Base-by-base conservation (phyloP, 2,797 vertebrate species). In the Centroberyx gerrardi region DNA sequence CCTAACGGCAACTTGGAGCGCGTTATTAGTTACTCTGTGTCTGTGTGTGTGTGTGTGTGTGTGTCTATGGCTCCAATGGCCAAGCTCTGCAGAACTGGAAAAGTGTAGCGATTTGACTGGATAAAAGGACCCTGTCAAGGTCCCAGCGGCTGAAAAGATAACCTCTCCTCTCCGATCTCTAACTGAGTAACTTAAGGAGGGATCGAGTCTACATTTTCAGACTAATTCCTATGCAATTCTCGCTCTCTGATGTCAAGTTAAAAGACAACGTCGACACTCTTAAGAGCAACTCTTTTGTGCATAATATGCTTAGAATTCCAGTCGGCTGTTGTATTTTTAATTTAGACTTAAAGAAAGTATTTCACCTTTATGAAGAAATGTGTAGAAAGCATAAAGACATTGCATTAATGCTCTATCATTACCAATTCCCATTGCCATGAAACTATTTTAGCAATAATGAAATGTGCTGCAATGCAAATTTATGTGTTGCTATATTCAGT, bases 191-290 rank as follows among this genome's bases (percentile, higher is more conserved):
- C 74, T 63, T 70, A 46, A 22, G 44, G 9, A 48, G 58, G 71
- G 51, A 72, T 10, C 46, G 18, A 71, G 22, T 65, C 63, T 81
- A 52, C 31, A 15, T 51, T 74, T 85, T 84, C 78, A 90, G 59
- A 81, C 78, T 81, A 64, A 90, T 93, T 92, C 78, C 85, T 74
- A 84, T 89, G 83, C 87, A 81, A 78, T 84, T 78, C 84, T 80
- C 68, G n/a, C 76, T 79, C 83, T 91, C 87, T 92, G 90, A 91
- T 92, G 91, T 93, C 61, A 6, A 92, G 88, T 92, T 93, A 89
- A 93, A 93, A 93, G 90, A 87, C 76, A 72, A 55, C 63, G 74
- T 86, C 53, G 63, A 72, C 83, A 85, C 86, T 88, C 87, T 91
- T 86, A 87, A 89, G 81, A 88, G 82, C 71, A 0, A 67, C 81